Percentiles rank a stretch among this genome's conserved stretches.
Conservation (phyloP, 1,140 invertebrate species). For the Atta colombica region DNA sequence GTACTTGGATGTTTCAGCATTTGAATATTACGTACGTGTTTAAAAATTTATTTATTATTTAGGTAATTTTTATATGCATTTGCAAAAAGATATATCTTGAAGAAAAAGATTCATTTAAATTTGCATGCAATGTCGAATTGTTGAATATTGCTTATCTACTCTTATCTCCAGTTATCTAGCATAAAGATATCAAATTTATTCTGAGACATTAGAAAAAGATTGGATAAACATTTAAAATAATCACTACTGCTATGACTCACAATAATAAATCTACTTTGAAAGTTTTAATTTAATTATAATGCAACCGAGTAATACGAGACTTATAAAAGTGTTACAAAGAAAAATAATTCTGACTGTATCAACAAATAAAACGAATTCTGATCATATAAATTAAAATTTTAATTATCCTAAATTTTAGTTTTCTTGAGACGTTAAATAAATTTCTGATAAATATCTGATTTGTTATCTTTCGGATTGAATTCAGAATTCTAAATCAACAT, state of each 20-base stretch:
- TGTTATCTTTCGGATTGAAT: too few relatives aligned
- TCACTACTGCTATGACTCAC: background rate
- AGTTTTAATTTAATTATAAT: constrained; percentile 8
- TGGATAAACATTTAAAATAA: background rate
- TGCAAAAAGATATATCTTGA: background rate
- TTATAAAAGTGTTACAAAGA: background rate
- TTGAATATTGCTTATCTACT: background rate
- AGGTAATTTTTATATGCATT: background rate
- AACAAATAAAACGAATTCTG: too few relatives aligned
- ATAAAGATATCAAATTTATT: constrained; percentile 16
- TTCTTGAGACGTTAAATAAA: too few relatives aligned
- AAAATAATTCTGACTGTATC: too few relatives aligned
- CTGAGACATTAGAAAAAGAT: background rate
- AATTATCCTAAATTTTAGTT: too few relatives aligned
- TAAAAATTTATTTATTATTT: background rate
- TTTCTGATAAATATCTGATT: too few relatives aligned
- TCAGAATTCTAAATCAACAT: too few relatives aligned
- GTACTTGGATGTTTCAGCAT: background rate
- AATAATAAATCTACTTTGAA: background rate
- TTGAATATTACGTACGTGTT: background rate
- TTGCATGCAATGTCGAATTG: background rate
- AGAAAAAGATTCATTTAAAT: background rate
- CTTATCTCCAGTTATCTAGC: background rate
- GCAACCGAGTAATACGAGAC: background rate
- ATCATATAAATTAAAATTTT: too few relatives aligned